Conservation (phyloP, 2,888 invertebrate species). For the Tiphia femorata region DNA sequence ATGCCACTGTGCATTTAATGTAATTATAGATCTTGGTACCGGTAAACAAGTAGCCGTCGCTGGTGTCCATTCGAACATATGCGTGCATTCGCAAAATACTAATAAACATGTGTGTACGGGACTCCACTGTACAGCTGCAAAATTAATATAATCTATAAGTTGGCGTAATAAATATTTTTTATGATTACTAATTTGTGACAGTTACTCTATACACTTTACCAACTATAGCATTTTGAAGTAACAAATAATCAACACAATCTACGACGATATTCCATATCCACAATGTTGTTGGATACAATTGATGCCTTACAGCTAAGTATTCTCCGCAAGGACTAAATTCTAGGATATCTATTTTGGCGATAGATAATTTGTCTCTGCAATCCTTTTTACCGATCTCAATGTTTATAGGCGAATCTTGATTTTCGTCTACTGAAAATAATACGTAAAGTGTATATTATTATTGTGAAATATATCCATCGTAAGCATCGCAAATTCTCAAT, state of each 20-base stretch:
- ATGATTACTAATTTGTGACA: not conserved
- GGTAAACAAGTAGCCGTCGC: slow-evolving; percentile 42
- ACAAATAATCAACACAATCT: slow-evolving; percentile 58
- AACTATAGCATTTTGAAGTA: slow-evolving; percentile 59
- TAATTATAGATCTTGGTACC: slow-evolving; percentile 53
- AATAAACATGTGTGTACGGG: slow-evolving; percentile 45
- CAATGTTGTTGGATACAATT: slow-evolving; percentile 60
- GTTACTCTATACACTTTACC: slow-evolving; percentile 34
- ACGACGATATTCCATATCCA: slow-evolving; percentile 63
- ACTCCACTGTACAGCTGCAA: slow-evolving; percentile 57
- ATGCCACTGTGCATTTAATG: slow-evolving; percentile 58
- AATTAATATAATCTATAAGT: slow-evolving; percentile 3
- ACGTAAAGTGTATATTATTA: not conserved
- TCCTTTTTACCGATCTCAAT: slow-evolving; percentile 54
- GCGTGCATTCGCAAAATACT: slow-evolving; percentile 53
- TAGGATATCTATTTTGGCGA: slow-evolving; percentile 56
- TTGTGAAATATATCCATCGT: not conserved
- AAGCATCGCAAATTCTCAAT: not conserved
- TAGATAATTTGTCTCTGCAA: slow-evolving; percentile 33
- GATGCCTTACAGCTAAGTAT: slow-evolving; percentile 59
- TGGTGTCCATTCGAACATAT: slow-evolving; percentile 59
- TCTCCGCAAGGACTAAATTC: slow-evolving; percentile 61
- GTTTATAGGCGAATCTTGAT: slow-evolving; percentile 57
- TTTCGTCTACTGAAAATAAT: slow-evolving; percentile 58
- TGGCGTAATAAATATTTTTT: not conserved